Evolutionary conservation across 2,113 vertebrate species (phyloP).

Genomic region (Cyrtonyx montezumae): DNA sequence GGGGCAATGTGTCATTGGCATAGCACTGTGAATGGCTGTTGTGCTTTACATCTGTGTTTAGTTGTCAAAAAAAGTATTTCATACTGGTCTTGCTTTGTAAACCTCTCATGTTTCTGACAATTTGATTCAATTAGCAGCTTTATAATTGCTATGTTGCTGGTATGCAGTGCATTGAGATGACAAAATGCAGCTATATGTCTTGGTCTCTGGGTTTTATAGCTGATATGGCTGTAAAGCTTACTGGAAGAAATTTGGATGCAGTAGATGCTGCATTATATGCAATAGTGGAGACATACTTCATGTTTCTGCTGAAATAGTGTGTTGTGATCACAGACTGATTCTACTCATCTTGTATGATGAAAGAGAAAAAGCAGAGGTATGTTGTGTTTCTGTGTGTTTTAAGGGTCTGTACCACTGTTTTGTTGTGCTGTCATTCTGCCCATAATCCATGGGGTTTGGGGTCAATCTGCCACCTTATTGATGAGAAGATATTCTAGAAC

Average conservation of each 20-base stretch:
- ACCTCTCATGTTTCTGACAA: neutral
- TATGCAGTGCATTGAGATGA: neutral
- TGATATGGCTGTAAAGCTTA: neutral
- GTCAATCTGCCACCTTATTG: neutral
- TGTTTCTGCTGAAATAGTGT: neutral
- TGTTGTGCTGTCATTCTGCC: neutral
- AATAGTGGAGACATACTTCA: neutral
- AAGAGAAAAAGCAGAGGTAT: neutral
- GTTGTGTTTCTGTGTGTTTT: neutral
- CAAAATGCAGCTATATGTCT: neutral
- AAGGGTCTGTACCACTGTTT: neutral
- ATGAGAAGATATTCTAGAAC: neutral
- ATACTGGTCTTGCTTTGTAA: neutral
- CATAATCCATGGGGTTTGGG: neutral
- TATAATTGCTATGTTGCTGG: neutral
- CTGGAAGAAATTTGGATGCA: neutral
- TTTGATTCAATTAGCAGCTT: neutral
- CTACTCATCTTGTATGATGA: neutral
- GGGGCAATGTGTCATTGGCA: neutral
- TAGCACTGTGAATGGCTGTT: neutral
- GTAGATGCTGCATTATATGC: neutral
- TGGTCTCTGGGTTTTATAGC: constrained; percentile 7
- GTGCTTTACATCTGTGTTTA: neutral
- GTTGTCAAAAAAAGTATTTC: neutral
- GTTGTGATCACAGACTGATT: neutral